These are phyloP conservation scores for Psittacula echo DNA, from an alignment of 2,797 vertebrate species.

Conservation along the genomic window DNA sequence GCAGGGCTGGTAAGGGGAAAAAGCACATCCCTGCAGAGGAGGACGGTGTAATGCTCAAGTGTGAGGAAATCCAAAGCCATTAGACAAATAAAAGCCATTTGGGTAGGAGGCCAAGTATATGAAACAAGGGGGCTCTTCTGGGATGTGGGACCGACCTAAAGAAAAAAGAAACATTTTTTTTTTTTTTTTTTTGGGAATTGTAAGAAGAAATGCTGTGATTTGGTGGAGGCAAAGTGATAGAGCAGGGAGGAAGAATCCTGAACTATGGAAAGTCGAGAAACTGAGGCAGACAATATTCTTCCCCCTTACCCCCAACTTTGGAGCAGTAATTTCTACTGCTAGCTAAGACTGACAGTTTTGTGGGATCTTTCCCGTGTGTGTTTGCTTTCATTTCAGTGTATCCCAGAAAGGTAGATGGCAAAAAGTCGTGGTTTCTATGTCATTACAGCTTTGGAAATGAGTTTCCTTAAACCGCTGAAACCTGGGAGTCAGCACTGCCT, in stretches of 20 bases:
- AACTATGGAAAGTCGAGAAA: background rate
- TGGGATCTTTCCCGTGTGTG: background rate
- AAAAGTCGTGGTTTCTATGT: background rate
- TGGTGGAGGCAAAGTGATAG: background rate
- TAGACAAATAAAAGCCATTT: background rate
- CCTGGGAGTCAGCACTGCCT: slow-evolving; percentile 1
- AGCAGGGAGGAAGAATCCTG: background rate
- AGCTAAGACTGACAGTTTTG: background rate
- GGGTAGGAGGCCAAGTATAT: rapidly evolving
- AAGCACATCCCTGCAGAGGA: background rate
- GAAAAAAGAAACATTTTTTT: background rate
- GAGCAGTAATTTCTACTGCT: background rate
- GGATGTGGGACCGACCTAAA: background rate
- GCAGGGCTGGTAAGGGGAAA: background rate
- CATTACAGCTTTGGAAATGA: slow-evolving; percentile 25
- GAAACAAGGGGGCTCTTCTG: background rate
- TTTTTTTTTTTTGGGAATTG: rapidly evolving
- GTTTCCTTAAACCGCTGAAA: slow-evolving; percentile 8
- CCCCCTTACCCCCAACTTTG: background rate
- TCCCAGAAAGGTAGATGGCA: background rate
- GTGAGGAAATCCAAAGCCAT: background rate
- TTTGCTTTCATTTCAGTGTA: background rate
- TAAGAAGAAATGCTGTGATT: background rate
- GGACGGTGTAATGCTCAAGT: background rate
- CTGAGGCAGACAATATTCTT: background rate